Evolutionary conservation across 2,888 invertebrate species (phyloP).

Genomic region (Aethes cnicana): DNA sequence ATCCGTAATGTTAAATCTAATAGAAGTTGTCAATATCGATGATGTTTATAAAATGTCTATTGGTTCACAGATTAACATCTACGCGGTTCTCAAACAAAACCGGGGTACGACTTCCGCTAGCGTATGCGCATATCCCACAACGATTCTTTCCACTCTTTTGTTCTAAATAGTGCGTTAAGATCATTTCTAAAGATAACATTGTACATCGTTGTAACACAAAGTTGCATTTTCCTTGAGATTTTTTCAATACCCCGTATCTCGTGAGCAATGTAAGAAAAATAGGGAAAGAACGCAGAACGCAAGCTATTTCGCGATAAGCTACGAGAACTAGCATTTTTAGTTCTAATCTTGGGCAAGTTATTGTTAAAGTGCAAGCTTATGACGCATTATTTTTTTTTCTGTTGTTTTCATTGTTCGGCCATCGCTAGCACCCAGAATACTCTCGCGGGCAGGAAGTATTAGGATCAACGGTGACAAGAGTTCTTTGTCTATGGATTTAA

Average conservation of each 20-base stretch:
- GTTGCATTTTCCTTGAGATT: slow-evolving; percentile 29
- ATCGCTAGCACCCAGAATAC: background rate
- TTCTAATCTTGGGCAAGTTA: slow-evolving; percentile 46
- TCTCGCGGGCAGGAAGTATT: slow-evolving; percentile 22
- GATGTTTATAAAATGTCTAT: slow-evolving; percentile 25
- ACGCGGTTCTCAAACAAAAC: slow-evolving; percentile 26
- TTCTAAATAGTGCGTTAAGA: slow-evolving; percentile 35
- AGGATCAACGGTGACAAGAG: slow-evolving; percentile 19
- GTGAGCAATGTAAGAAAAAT: slow-evolving; percentile 48
- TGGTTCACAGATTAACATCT: slow-evolving; percentile 30
- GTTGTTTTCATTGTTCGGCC: slow-evolving; percentile 29
- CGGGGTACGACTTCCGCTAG: slow-evolving; percentile 25
- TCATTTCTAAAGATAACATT: slow-evolving; percentile 37
- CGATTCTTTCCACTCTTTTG: slow-evolving; percentile 34
- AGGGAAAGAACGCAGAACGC: slow-evolving; percentile 42
- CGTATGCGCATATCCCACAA: slow-evolving; percentile 28
- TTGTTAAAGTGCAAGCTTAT: slow-evolving; percentile 45
- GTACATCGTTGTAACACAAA: slow-evolving; percentile 27
- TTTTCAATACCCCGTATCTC: slow-evolving; percentile 49
- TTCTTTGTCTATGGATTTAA: slow-evolving; percentile 23
- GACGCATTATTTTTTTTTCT: slow-evolving; percentile 46
- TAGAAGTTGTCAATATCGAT: slow-evolving; percentile 21
- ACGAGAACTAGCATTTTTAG: slow-evolving; percentile 47
- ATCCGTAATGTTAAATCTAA: slow-evolving; percentile 14
- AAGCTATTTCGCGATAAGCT: slow-evolving; percentile 47